Evolutionary conservation across 2,113 vertebrate species (phyloP).

Genomic region (Gavia stellata): DNA sequence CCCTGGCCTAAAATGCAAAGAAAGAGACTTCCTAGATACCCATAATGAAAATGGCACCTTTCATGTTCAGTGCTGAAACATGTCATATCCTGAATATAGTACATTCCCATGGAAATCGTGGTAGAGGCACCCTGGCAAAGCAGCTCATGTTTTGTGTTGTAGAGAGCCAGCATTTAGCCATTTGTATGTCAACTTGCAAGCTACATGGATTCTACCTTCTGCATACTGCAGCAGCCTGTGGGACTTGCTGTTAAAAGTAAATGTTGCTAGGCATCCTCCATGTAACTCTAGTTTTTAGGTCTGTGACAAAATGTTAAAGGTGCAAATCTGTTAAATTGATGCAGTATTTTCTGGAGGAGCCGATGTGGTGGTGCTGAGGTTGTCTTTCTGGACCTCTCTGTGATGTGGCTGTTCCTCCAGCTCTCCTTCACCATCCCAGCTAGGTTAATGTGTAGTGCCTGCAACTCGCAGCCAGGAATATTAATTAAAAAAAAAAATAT

Average conservation of each 20-base stretch:
- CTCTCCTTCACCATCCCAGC: fast-evolving
- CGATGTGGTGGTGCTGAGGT: neutral
- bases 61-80: fast-evolving
- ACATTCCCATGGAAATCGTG: neutral
- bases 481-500: neutral
- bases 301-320: constrained; percentile 36
- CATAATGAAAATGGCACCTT: neutral
- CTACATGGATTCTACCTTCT: neutral
- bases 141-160: neutral
- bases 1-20: neutral
- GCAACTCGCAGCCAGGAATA: neutral
- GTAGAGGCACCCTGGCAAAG: neutral
- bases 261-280: no score
- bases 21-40: neutral
- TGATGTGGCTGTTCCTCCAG: neutral
- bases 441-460: fast-evolving
- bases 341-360: neutral
- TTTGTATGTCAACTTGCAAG: neutral
- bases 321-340: neutral
- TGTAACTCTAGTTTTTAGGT: neutral
- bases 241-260: constrained; percentile 23
- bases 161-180: neutral
- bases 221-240: neutral
- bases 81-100: neutral
- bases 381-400: neutral